Base-by-base conservation (phyloP, 2,797 vertebrate species). In the Muraenolepis orangiensis region DNA sequence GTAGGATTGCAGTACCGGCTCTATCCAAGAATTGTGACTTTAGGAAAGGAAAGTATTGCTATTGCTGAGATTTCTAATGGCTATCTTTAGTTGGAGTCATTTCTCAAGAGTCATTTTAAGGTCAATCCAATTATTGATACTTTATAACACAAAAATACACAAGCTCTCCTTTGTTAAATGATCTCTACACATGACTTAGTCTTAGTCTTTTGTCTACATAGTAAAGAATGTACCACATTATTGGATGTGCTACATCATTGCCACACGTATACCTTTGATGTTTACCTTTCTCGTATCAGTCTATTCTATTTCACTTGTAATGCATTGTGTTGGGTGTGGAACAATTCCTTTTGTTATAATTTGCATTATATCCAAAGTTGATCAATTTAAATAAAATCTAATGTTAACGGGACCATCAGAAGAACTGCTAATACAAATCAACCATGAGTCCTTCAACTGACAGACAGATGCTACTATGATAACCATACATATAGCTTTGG, bases 241-340 rank as follows among this genome's bases (percentile, higher is more conserved):
- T 72, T 82, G 72, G 72, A 83, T 70, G 32, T 23, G 76, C 71
- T 74, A 36, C 66, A 77, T 32, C 40, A 36, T 28, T 74, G 61
- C 18, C 36, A 71, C 68, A 40, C 76, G 74, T 81, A 76, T 66
- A 75, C 73, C 79, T 61, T 81, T 76, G 74, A 71, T 83, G 81
- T 84, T 87, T 76, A 78, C 78, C 84, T 76, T 85, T 86, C 70
- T 71, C 12, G 78, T 82, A 51, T 26, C 57, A 75, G 77, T 85
- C 74, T 68, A 81, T 76, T 78, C 83, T 75, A 77, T 75, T 79
- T 84, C 87, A 82, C 77, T 81, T 89, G 86, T 76, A 76, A 76
- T 85, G 85, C 87, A 81, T 78, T 84, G 83, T 66, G 77, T 87
- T 88, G 75, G 85, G 66, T 89, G 83, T 88, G 76, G 51, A 76